phyloP scores from a whole-genome alignment of 2,888 invertebrate genomes.

The Hypomecis punctinalis region DNA sequence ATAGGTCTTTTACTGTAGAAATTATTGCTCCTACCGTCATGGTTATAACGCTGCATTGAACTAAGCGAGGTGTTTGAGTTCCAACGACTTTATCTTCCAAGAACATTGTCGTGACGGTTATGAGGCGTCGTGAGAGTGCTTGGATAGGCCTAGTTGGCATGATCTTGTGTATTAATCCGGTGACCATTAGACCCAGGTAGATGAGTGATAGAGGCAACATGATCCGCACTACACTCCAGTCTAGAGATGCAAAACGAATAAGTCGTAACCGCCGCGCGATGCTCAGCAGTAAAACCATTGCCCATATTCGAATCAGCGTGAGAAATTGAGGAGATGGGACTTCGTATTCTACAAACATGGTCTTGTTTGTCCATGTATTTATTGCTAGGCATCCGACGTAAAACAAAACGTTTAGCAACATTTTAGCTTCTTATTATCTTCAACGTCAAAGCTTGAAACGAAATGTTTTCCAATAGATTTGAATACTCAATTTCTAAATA shows the following conservation, averaged over 20 bases:
- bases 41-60: conserved; percentile 1
- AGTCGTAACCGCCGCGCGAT: not conserved
- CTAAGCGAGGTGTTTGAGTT: not conserved
- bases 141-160: not conserved
- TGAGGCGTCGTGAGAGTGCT: not conserved
- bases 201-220: not conserved
- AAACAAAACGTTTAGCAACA: not conserved
- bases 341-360: not conserved
- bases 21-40: conserved; percentile 3
- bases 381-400: not conserved
- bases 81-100: conserved; percentile 3
- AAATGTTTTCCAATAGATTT: not conserved
- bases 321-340: not conserved
- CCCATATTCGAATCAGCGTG: not conserved
- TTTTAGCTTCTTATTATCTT: not conserved
- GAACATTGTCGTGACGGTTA: not conserved
- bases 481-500: not conserved
- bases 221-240: not conserved
- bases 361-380: not conserved
- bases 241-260: not conserved
- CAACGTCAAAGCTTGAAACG: not conserved
- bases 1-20: not conserved
- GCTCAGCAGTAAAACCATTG: not conserved
- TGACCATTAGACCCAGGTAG: not conserved
- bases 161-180: not conserved